phyloP scores from a whole-genome alignment of 2,113 vertebrate genomes.

The Gracilinanus agilis region DNA sequence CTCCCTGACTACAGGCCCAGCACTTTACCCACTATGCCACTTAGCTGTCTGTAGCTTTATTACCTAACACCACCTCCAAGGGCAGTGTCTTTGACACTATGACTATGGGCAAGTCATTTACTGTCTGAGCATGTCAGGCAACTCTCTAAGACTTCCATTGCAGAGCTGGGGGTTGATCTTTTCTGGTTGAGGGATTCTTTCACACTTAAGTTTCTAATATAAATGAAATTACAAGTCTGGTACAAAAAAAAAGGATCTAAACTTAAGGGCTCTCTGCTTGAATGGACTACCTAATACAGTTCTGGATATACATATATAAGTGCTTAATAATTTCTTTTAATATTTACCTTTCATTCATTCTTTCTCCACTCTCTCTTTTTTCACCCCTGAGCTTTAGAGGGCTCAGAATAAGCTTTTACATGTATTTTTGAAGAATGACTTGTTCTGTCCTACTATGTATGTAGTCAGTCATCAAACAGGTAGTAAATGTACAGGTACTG shows the following conservation, averaged over 20 bases:
- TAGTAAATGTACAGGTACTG: no score
- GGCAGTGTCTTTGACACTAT: not conserved
- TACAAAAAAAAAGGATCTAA: not conserved
- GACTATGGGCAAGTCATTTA: not conserved
- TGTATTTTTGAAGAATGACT: no score
- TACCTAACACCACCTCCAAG: not conserved
- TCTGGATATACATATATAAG: not conserved
- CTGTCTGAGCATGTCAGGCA: not conserved
- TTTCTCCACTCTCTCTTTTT: no score
- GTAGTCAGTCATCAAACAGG: no score
- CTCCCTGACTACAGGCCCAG: no score
- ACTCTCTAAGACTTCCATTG: not conserved
- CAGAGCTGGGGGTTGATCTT: not conserved
- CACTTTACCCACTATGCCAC: no score
- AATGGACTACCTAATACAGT: not conserved
- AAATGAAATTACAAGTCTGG: not conserved
- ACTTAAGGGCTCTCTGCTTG: not conserved
- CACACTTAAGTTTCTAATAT: not conserved
- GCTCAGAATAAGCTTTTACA: no score
- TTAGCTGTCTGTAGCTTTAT: not conserved
- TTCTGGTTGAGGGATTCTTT: not conserved
- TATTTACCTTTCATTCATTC: no score
- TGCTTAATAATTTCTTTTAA: not conserved
- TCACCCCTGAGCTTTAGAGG: no score
- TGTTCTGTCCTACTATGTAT: no score